These are phyloP conservation scores for Muricea muricata DNA, from an alignment of 92 coral and sea anemone species.

Conservation along the genomic window DNA sequence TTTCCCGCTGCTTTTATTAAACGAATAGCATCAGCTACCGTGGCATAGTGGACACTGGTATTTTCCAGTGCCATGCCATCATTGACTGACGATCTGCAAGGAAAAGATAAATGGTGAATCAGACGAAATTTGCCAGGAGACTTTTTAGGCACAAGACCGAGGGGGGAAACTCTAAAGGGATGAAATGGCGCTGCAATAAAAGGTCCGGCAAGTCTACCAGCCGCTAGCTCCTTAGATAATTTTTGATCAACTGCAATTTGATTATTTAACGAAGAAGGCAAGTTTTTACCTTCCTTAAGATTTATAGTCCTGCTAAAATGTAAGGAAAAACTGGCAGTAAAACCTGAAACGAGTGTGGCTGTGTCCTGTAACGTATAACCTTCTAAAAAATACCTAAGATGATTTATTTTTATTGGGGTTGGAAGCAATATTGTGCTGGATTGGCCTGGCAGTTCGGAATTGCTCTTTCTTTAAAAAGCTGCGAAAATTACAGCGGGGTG, in stretches of 20 bases:
- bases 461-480: background rate
- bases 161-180: slow-evolving; percentile 63
- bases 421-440: background rate
- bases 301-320: slow-evolving; percentile 11
- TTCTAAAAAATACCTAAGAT: background rate
- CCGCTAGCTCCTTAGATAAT: slow-evolving; percentile 57
- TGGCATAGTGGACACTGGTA: slow-evolving; percentile 50
- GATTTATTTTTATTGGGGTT: slow-evolving; percentile 40
- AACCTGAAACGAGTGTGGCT: slow-evolving; percentile 26
- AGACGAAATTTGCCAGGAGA: slow-evolving; percentile 25
- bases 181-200: slow-evolving; percentile 65
- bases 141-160: slow-evolving; percentile 72
- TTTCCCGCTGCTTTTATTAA: slow-evolving; percentile 49
- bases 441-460: background rate
- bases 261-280: slow-evolving; percentile 25
- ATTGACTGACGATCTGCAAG: slow-evolving; percentile 70
- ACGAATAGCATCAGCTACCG: slow-evolving; percentile 57
- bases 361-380: background rate
- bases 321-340: slow-evolving; percentile 29
- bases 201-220: slow-evolving; percentile 66
- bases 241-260: slow-evolving; percentile 50
- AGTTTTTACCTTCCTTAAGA: slow-evolving; percentile 2
- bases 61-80: slow-evolving; percentile 65
- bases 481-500: slow-evolving; percentile 61
- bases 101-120: slow-evolving; percentile 71